Evolutionary conservation across 2,113 vertebrate genomes (phyloP).

Genomic region (Arothron firmamentum): DNA sequence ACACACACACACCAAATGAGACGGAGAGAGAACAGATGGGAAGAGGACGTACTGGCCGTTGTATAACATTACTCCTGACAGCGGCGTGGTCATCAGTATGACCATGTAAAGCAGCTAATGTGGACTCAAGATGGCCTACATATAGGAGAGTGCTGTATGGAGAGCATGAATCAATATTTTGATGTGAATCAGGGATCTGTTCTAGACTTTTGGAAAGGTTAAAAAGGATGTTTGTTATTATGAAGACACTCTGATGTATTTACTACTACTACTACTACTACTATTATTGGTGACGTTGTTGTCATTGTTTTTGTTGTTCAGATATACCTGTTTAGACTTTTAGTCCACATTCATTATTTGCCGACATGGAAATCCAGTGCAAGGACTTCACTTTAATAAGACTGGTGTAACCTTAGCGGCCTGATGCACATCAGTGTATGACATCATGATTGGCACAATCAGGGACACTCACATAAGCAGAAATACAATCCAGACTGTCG

Average conservation of each 20-base stretch:
- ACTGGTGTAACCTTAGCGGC: slow-evolving; percentile 69
- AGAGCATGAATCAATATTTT: slow-evolving; percentile 42
- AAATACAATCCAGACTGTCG: slow-evolving; percentile 42
- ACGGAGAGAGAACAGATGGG: slow-evolving; percentile 65
- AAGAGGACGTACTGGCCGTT: slow-evolving; percentile 68
- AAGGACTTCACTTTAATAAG: slow-evolving; percentile 37
- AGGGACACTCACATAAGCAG: slow-evolving; percentile 59
- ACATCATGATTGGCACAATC: slow-evolving; percentile 67
- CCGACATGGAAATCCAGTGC: slow-evolving; percentile 43
- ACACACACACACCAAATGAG: slow-evolving; percentile 63
- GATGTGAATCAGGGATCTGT: slow-evolving; percentile 10
- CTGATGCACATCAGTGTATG: slow-evolving; percentile 64
- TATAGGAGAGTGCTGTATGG: slow-evolving; percentile 21
- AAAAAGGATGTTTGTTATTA: too few species aligned
- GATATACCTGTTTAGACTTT: not conserved
- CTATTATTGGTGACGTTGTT: too few species aligned
- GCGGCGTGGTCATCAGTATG: slow-evolving; percentile 52
- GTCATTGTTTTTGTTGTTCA: not conserved
- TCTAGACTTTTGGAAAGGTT: too few species aligned
- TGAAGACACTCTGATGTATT: too few species aligned
- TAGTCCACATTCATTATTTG: slow-evolving; percentile 8
- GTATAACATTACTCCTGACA: slow-evolving; percentile 71
- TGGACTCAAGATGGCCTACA: slow-evolving; percentile 41
- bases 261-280: too few species aligned
- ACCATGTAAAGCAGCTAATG: slow-evolving; percentile 53